phyloP scores from a whole-genome alignment of 2,113 vertebrate genomes.

The Ahaetulla prasina region DNA sequence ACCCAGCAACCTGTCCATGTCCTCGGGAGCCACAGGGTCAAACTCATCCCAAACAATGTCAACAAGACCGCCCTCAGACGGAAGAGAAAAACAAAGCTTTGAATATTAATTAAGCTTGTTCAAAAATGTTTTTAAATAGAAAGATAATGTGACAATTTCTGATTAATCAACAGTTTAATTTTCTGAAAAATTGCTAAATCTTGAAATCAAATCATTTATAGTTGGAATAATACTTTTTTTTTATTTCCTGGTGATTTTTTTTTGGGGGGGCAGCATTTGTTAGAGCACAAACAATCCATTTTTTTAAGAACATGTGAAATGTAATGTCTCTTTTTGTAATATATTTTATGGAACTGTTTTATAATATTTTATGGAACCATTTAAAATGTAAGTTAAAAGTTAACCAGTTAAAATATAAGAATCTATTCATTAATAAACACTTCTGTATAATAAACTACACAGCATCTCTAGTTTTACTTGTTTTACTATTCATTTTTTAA shows the following conservation, averaged over 20 bases:
- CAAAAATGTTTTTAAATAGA: neutral
- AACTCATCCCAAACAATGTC: too few relatives aligned
- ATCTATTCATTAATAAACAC: neutral
- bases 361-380: neutral
- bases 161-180: neutral
- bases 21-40: too few relatives aligned
- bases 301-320: neutral
- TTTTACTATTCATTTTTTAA: neutral
- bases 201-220: neutral
- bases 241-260: neutral
- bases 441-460: neutral
- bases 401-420: neutral
- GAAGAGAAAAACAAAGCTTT: neutral
- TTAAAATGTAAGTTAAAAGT: neutral
- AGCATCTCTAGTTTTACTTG: neutral
- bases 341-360: neutral
- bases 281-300: neutral
- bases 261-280: neutral
- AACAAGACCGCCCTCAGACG: too few relatives aligned
- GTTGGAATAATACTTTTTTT: neutral
- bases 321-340: neutral
- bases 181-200: neutral
- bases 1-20: too few relatives aligned
- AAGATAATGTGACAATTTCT: neutral
- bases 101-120: neutral